Evolutionary conservation across 1,140 invertebrate genomes (phyloP), one percentile per base, ranked within the genome.

Genomic region (Augochlora pura): DNA sequence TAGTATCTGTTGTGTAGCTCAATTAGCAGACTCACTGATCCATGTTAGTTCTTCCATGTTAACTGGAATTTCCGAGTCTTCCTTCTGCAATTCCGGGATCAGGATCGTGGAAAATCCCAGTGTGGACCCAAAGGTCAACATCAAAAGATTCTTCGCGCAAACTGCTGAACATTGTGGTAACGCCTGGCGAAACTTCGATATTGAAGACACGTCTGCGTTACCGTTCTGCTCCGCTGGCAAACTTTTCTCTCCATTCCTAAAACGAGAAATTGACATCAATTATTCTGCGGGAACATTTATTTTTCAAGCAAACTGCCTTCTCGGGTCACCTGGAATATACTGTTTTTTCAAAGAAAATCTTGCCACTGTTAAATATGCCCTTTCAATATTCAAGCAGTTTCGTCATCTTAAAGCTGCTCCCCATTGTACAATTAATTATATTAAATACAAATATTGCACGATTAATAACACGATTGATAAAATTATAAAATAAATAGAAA

Each of bases 41-140:
- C 96, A 97, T 52, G 96, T 96, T 66, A 97, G 93, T 90, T 96
- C 94, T 9, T 95, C 94, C 60, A 93, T 93, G 8, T 94, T 94
- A 6, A 96, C 93, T 0, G 91, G 91, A 9, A 96, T 90, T 6
- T 93, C 91, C 1, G 93, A 83, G 78, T 94, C 90, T 0, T 86
- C 18, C n/a, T 86, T 89, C 82, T 94, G 92, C 23, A 97, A 93
- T 14, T 94, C 94, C 2, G 96, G 96, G 74, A 97, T 96, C 0
- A 96, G 93, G 79, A 97, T 96, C 1, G 96, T 96, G 18, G 96
- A 94, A 82, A 96, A 96, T 0, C 96, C 96, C 32, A 97, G 87
- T 4, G 96, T 96, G 93, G 96, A 95, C 59, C 96, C 96, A 89
- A 96, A 97, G 16, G 94, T 94, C 66, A 95, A 87, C 66, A 96